Evolutionary conservation across 2,113 vertebrate species (phyloP), one percentile per base, ranked within the genome.

Genomic region (Cercopithecus mona): DNA sequence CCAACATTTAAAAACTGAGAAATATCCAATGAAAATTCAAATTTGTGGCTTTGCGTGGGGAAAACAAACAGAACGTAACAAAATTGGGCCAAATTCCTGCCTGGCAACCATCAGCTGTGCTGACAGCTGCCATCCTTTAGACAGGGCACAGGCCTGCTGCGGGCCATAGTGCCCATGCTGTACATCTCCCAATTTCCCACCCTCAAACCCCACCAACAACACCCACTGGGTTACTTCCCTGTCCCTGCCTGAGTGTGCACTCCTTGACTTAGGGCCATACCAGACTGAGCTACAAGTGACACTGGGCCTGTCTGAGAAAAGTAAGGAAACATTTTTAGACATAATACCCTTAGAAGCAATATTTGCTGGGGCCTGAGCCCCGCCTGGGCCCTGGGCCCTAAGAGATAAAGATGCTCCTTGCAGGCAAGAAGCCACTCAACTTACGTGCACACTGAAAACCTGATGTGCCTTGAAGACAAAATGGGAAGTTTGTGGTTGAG

Each of bases 11-110:
- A 83, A 57, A 66, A 35, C 55, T 55, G 25, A 30, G n/a, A 93
- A 87, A n/a, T 66, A 75, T 40, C 75, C 55, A 59, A 45, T 38
- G 35, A 70, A 96, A 97, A 83, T 96, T 83, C 48, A 87, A 68
- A 78, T 23, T 2, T 48, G 27, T 55, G 76, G n/a, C 43, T 85
- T 82, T 81, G 73, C 12, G 38, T 64, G 18, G 35, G 32, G 17
- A 45, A 82, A 79, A 55, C 30, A 80, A 93, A 76, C 14, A 94
- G 72, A 20, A 32, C 75, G 57, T 7, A 55, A 35, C 27, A 52
- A 88, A 80, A 45, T 1, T n/a, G 16, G 18, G 7, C 14, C 55
- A 3, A 18, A 22, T 50, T 57, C n/a, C 82, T 94, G 38, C 17
- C 73, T 80, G 35, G 59, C 38, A 92, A 61, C 10, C 61, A 48